phyloP scores from a whole-genome alignment of 2,113 vertebrate species.

The Elephantulus edwardii region DNA sequence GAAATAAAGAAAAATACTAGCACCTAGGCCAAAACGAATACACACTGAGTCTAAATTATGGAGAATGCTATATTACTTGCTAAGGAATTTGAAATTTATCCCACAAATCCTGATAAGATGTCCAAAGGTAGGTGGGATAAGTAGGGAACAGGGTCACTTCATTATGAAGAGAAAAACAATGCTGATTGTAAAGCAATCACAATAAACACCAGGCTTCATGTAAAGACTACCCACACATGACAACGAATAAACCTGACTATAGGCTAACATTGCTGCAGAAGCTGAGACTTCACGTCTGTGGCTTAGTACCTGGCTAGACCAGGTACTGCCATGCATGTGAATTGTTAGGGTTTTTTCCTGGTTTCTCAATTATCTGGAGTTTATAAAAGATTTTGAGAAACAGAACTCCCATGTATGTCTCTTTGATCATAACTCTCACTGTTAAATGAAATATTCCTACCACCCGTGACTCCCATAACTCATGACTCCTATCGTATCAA shows the following conservation, averaged over 20 bases:
- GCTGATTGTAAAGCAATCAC: not conserved
- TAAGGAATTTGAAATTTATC: not conserved
- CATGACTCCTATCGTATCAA: not conserved
- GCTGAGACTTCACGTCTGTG: not conserved
- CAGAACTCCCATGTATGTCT: not conserved
- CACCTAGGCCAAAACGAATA: not conserved
- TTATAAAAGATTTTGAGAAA: constrained; percentile 21
- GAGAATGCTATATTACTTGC: not conserved
- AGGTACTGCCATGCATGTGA: not conserved
- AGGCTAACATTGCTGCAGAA: not conserved
- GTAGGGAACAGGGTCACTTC: not conserved
- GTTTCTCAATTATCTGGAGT: constrained; percentile 16
- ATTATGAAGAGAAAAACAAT: not conserved
- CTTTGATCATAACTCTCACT: not conserved
- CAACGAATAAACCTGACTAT: not conserved
- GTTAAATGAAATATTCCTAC: not conserved
- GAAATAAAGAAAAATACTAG: not conserved
- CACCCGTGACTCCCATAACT: not conserved
- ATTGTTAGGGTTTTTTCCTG: not conserved
- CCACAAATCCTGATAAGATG: not conserved
- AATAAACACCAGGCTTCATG: not conserved
- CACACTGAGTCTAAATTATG: not conserved
- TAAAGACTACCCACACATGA: not conserved
- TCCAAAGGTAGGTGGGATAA: not conserved
- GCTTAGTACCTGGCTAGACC: not conserved